Evolutionary conservation across 2,113 vertebrate genomes (phyloP), one percentile per base, ranked within the genome.

Genomic region (Aegithalos caudatus): DNA sequence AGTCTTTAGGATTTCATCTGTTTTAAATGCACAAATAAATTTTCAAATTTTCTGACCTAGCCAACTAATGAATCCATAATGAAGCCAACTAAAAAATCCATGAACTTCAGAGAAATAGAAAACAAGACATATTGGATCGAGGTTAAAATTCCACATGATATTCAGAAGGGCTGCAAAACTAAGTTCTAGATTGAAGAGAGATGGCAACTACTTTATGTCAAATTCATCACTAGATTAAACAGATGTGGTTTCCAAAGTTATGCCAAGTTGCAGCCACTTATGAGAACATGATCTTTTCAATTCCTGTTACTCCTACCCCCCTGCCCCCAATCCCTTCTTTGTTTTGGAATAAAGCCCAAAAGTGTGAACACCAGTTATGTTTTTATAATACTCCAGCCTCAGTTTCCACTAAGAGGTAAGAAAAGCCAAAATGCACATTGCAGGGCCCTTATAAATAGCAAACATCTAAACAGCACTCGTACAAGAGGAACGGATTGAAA

Each of bases 221-320:
- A 78, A 92, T 69, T 58, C 23, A 65, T 83, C 71, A 42, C 42
- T 54, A 81, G 50, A 47, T 70, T 50, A 90, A 94, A 90, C 20
- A 92, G 91, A 88, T 60, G 20, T 17, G 56, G 62, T 54, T 93
- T 78, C 56, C 76, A 78, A 92, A 81, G 37, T 79, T 42, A 77
- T n/a, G 64, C 76, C 38, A 94, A 88, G 35, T 42, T 84, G 65
- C 56, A 93, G 56, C 35, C 44, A 74, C 37, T 92, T 86, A 76
- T 91, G 57, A 94, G 80, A 94, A 94, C 20, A 18, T 56, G 80
- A 81, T 72, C 76, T 93, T 93, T 90, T 77, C 69, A 67, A 58
- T 81, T 92, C 82, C 79, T 4, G 2, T 51, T 84, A 57, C 54
- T 90, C 47, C 76, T 83, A 81, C 60, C 44, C 9, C 22, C 8